Conservation (phyloP, 2,888 invertebrate genomes). For the Eustalomyia histrio region DNA sequence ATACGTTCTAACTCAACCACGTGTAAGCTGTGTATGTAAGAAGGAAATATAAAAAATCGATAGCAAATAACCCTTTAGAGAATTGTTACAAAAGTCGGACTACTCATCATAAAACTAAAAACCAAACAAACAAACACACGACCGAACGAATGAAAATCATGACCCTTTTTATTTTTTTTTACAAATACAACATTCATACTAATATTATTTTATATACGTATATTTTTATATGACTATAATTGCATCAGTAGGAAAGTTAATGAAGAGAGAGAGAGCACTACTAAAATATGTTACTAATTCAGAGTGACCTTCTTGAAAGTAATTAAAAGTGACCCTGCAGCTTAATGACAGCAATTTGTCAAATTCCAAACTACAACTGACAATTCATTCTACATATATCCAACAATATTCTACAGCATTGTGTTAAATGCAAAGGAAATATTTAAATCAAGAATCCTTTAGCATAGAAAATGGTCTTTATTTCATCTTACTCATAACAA, state of each 20-base stretch:
- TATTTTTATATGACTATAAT: conserved; percentile 36
- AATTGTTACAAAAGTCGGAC: conserved; percentile 54
- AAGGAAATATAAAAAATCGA: conserved; percentile 52
- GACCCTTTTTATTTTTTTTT: background rate
- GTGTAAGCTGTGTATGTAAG: background rate
- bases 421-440: background rate
- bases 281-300: conserved; percentile 67
- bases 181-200: no score
- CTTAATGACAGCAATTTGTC: conserved; percentile 76
- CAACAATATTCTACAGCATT: background rate
- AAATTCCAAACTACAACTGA: conserved; percentile 62
- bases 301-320: conserved; percentile 75
- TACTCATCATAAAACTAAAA: background rate
- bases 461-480: background rate
- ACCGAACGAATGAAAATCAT: background rate
- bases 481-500: background rate
- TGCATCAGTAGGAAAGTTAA: conserved; percentile 43
- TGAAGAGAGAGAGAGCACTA: conserved; percentile 16
- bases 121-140: background rate
- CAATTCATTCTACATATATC: conserved; percentile 10
- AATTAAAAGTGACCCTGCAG: conserved; percentile 77
- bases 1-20: conserved; percentile 3
- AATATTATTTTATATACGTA: no score
- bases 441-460: background rate
- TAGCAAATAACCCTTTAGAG: conserved; percentile 52